Percentiles rank a stretch among this genome's conserved stretches.
phyloP scores from a whole-genome alignment of 1,140 invertebrate species.

The Panulirus ornatus region DNA sequence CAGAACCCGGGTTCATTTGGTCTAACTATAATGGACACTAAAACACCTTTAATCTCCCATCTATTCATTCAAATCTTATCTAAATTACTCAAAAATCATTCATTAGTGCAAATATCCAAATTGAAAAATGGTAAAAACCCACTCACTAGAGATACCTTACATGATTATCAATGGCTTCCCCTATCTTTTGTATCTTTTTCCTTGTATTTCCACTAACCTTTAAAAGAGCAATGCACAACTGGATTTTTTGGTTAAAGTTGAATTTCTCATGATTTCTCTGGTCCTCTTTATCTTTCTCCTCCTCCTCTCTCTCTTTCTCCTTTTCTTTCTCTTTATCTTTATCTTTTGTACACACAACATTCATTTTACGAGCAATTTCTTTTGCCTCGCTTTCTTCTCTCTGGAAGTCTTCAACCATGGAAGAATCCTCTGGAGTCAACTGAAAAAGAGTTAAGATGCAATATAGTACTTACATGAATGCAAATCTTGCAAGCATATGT shows the following conservation, averaged over 20 bases:
- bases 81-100: too few species aligned
- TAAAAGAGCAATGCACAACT: conserved; percentile 90
- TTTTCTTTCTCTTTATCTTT: conserved; percentile 85
- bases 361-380: conserved; percentile 91
- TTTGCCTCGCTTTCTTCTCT: conserved; percentile 84
- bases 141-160: too few species aligned
- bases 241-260: conserved; percentile 93
- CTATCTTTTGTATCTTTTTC: too few species aligned
- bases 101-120: too few species aligned
- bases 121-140: too few species aligned
- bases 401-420: conserved; percentile 89
- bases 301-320: conserved; percentile 84
- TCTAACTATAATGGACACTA: too few species aligned
- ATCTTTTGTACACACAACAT: conserved; percentile 90
- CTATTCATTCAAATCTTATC: too few species aligned
- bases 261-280: conserved; percentile 50
- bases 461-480: neutral
- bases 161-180: too few species aligned
- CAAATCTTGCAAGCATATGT: too few species aligned
- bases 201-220: conserved; percentile 65
- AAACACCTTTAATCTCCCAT: too few species aligned
- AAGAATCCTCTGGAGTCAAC: conserved; percentile 90
- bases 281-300: conserved; percentile 80
- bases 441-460: conserved; percentile 80
- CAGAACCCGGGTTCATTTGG: too few species aligned